Evolutionary conservation across 1,140 invertebrate species (phyloP).

Genomic region (Drosophila sp.): DNA sequence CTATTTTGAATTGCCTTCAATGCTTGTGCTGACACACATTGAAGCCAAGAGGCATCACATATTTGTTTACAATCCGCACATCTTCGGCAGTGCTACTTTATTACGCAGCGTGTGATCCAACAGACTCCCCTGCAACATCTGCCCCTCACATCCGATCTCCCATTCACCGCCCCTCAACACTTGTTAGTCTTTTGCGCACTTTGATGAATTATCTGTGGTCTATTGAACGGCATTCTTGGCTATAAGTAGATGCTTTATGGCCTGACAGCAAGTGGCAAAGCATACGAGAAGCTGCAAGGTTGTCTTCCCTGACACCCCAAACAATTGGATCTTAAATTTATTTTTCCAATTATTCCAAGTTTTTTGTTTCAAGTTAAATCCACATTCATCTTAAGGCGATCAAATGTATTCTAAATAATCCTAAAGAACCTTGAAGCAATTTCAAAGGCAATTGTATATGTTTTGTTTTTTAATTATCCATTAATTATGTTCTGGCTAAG

Average conservation of each 20-base stretch:
- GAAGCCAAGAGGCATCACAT: conserved; percentile 29
- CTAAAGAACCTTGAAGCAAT: conserved; percentile 22
- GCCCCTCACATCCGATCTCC: not conserved
- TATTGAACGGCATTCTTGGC: conserved; percentile 26
- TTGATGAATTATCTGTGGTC: conserved; percentile 68
- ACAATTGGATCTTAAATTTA: not conserved
- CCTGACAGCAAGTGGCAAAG: conserved; percentile 24
- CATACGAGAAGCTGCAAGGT: conserved; percentile 18
- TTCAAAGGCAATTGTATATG: conserved; percentile 2
- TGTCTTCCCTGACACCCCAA: not conserved
- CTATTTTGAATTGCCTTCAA: conserved; percentile 64
- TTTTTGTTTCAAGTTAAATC: conserved; percentile 10
- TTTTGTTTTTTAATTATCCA: conserved; percentile 4
- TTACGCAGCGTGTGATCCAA: conserved; percentile 46
- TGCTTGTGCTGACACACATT: conserved; percentile 65
- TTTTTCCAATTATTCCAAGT: not conserved
- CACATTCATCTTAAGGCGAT: not conserved
- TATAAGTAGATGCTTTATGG: conserved; percentile 33
- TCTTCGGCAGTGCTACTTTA: conserved; percentile 56
- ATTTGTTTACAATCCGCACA: conserved; percentile 37
- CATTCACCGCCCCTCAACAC: not conserved
- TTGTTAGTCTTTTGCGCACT: conserved; percentile 51
- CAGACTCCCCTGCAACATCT: not conserved
- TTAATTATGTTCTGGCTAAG: conserved; percentile 4
- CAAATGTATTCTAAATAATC: conserved; percentile 1